These are phyloP conservation scores for Cephus pygmeus DNA, from an alignment of 2,888 invertebrate genomes.

Conservation along the genomic window DNA sequence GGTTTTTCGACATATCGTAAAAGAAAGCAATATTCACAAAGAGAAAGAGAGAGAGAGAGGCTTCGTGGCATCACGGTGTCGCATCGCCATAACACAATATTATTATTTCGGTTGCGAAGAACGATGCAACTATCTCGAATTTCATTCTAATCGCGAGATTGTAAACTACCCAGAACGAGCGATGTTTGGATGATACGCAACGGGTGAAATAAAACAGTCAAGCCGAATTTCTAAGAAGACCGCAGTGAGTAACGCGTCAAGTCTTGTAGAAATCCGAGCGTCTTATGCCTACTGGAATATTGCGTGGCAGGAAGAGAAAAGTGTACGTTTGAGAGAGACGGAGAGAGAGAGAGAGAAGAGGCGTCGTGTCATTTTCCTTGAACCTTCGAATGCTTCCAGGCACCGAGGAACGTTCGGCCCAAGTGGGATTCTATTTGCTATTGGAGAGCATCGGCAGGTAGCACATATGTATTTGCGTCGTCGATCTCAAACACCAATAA, in stretches of 20 bases:
- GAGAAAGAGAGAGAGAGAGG: too few relatives aligned
- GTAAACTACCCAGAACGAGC: neutral
- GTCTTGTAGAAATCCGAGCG: too few relatives aligned
- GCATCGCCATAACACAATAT: neutral
- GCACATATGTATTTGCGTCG: too few relatives aligned
- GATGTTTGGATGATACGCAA: neutral
- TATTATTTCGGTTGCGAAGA: neutral
- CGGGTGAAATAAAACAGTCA: neutral
- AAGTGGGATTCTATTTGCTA: too few relatives aligned
- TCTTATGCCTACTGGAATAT: too few relatives aligned
- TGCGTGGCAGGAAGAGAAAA: too few relatives aligned
- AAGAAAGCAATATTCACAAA: too few relatives aligned
- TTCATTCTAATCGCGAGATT: conserved; percentile 1
- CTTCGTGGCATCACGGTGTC: neutral
- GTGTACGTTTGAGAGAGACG: neutral
- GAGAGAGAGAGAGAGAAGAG: conserved; percentile 2
- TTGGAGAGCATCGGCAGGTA: too few relatives aligned
- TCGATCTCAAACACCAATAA: too few relatives aligned
- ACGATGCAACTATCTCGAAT: neutral
- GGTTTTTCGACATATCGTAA: too few relatives aligned
- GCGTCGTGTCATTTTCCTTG: conserved; percentile 12
- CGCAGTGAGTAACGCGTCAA: too few relatives aligned
- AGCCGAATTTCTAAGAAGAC: neutral
- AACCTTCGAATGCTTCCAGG: conserved; percentile 7
- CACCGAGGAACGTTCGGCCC: too few relatives aligned